Conservation (phyloP, 2,113 vertebrate species). For the Neodontobutis hainanensis region DNA sequence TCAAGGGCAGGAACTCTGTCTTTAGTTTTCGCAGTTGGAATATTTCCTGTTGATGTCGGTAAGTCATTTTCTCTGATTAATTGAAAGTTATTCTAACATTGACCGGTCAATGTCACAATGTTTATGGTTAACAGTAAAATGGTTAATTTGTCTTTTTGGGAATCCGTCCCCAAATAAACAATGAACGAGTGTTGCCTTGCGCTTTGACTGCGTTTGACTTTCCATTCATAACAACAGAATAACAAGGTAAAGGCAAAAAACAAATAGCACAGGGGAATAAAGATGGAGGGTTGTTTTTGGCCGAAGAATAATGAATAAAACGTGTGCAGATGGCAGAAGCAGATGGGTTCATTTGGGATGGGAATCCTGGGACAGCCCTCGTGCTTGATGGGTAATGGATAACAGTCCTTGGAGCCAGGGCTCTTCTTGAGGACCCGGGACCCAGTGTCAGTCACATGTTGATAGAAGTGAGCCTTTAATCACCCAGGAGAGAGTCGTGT, state of each 20-base stretch:
- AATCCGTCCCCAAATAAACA: no score
- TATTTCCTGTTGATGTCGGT: no score
- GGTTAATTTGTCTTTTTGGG: no score
- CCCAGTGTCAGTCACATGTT: constrained; percentile 62
- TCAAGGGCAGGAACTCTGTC: no score
- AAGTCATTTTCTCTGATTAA: no score
- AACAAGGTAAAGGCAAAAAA: constrained; percentile 25
- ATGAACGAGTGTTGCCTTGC: no score
- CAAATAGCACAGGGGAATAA: constrained; percentile 34
- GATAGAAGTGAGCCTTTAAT: constrained; percentile 62
- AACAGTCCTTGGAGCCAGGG: constrained; percentile 58
- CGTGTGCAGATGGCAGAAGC: constrained; percentile 80
- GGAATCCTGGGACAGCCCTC: constrained; percentile 68
- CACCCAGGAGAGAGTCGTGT: constrained; percentile 42
- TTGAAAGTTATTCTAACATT: no score
- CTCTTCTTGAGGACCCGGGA: constrained; percentile 61
- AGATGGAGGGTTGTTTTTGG: constrained; percentile 58
- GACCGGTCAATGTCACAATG: no score
- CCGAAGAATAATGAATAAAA: constrained; percentile 75
- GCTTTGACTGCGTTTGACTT: no score
- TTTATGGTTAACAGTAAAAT: no score
- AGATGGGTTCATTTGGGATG: constrained; percentile 83
- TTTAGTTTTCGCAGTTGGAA: no score
- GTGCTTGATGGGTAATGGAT: constrained; percentile 77
- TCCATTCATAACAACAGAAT: not conserved